Evolutionary conservation across 2,888 invertebrate species (phyloP).

Genomic region (Rapana venosa): DNA sequence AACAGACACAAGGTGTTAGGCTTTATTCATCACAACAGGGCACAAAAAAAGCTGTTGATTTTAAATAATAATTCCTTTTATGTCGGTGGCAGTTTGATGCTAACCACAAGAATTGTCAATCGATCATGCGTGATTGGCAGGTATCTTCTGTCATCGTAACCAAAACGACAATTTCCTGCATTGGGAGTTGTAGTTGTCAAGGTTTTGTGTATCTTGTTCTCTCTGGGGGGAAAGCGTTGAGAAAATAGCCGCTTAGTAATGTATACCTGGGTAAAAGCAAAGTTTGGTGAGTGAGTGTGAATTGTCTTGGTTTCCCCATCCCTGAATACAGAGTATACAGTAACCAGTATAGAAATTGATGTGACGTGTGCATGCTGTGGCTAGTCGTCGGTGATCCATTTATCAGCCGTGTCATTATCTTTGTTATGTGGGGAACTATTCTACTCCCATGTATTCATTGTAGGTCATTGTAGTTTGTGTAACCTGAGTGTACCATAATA

Average conservation of each 20-base stretch:
- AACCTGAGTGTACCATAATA: conserved; percentile 17
- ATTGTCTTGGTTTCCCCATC: not conserved
- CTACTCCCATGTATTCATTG: not conserved
- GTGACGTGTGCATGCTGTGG: conserved; percentile 36
- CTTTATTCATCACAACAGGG: no score
- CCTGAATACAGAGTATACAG: conserved; percentile 21
- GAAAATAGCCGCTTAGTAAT: not conserved
- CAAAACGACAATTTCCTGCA: no score
- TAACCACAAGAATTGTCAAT: no score
- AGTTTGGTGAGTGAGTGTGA: not conserved
- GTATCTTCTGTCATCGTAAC: no score
- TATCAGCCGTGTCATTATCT: conserved; percentile 32
- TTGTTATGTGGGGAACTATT: not conserved
- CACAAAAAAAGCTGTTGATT: no score
- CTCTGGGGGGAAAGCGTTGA: not conserved
- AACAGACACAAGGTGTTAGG: no score
- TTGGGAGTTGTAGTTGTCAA: no score
- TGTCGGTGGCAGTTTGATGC: no score
- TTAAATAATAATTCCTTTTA: no score
- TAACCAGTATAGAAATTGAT: conserved; percentile 6
- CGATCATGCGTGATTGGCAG: no score
- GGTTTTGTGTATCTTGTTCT: no score
- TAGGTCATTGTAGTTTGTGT: conserved; percentile 25
- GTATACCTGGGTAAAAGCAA: not conserved
- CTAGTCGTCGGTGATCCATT: conserved; percentile 28